A percentile compares a stretch with the other conserved stretches of the same genome.
phyloP scores from a whole-genome alignment of 2,797 vertebrate species.

The Merluccius polli region DNA sequence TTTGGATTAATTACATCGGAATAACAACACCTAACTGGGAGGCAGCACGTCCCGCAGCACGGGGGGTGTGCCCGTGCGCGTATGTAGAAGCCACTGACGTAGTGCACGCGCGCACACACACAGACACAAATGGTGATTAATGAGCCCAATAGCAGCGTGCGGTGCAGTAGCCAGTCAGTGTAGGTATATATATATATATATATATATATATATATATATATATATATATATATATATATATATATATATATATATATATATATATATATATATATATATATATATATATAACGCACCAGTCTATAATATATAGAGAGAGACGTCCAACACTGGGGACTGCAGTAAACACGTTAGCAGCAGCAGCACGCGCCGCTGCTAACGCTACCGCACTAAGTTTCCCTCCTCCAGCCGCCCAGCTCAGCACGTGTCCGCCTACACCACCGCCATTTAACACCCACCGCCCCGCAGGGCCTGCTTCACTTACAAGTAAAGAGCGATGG shows the following conservation, averaged over 20 bases:
- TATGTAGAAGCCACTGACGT: not conserved
- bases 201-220: too few species aligned
- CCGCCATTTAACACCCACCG: not conserved
- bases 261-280: too few species aligned
- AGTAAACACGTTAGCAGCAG: slow-evolving; percentile 45
- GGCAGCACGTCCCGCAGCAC: not conserved
- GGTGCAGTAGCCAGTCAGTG: too few species aligned
- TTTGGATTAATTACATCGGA: not conserved
- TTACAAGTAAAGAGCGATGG: too few species aligned
- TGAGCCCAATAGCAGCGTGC: slow-evolving; percentile 29
- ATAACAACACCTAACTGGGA: not conserved
- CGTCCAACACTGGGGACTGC: slow-evolving; percentile 52
- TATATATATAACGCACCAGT: too few species aligned
- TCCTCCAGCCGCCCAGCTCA: not conserved
- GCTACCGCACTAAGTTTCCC: slow-evolving; percentile 18
- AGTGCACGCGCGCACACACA: too few species aligned
- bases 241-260: too few species aligned
- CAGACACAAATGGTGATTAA: slow-evolving; percentile 40
- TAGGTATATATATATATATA: too few species aligned
- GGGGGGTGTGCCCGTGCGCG: too few species aligned
- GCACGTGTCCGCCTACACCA: slow-evolving; percentile 15
- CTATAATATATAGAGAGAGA: slow-evolving; percentile 28
- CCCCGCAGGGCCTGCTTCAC: too few species aligned
- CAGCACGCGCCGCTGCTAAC: slow-evolving; percentile 42
- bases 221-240: too few species aligned